phyloP scores from a whole-genome alignment of 2,888 invertebrate genomes.

The Hirudinaria manillensis region DNA sequence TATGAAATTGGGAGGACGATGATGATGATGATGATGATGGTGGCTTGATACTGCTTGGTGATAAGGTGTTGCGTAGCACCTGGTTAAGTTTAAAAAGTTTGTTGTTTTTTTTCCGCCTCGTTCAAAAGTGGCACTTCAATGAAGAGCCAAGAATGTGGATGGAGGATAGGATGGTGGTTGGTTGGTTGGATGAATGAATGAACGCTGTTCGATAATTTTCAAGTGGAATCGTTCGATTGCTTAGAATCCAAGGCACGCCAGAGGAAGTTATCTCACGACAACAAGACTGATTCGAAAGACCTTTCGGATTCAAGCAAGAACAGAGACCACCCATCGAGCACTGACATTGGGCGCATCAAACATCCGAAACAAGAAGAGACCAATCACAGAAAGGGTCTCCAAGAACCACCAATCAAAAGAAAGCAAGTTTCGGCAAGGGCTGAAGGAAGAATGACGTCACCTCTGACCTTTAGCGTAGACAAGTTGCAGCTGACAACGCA shows the following conservation, averaged over 20 bases:
- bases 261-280: neutral
- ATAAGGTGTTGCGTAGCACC: no score
- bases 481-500: neutral
- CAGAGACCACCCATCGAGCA: neutral
- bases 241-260: neutral
- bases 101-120: no score
- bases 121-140: no score
- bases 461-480: neutral
- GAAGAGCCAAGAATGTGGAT: no score
- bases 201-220: no score
- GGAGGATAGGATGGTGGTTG: no score
- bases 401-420: conserved; percentile 1
- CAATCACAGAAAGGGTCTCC: neutral
- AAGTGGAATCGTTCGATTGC: no score
- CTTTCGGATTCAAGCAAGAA: neutral
- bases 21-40: no score
- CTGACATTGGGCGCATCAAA: neutral
- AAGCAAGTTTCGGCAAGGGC: neutral
- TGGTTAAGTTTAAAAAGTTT: no score
- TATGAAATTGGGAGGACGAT: no score
- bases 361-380: neutral
- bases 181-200: no score
- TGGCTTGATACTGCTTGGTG: no score
- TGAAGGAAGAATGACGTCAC: neutral
- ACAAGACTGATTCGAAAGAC: conserved; percentile 6